Evolutionary conservation across 1,140 invertebrate species (phyloP).

Genomic region (Drosophila watanabei): DNA sequence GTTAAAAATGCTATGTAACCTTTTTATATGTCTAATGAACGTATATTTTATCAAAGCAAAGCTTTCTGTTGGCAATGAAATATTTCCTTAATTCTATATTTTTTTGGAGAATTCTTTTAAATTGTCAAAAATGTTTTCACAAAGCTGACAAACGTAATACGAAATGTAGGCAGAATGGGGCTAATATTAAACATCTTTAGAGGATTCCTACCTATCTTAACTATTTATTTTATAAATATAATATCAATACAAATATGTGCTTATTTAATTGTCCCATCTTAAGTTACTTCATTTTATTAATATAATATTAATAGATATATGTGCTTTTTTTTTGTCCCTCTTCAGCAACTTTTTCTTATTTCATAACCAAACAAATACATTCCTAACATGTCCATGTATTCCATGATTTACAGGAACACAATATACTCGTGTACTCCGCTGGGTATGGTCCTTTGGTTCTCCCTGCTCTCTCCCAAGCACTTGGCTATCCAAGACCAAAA

Average conservation of each 20-base stretch:
- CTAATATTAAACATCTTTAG: neutral
- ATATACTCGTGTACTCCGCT: neutral
- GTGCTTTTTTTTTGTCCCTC: neutral
- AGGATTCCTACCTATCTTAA: neutral
- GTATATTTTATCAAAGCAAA: neutral
- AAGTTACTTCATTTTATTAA: neutral
- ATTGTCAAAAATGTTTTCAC: neutral
- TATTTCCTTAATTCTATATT: neutral
- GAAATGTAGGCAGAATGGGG: neutral
- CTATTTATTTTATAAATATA: neutral
- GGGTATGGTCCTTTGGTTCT: neutral
- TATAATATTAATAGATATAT: neutral
- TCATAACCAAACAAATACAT: neutral
- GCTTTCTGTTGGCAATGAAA: too few relatives aligned
- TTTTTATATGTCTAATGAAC: neutral
- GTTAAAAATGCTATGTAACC: neutral
- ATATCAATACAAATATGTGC: neutral
- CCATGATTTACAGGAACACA: neutral
- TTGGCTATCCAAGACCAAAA: constrained; percentile 17
- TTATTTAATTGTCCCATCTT: neutral
- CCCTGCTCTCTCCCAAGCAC: neutral
- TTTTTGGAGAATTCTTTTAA: neutral
- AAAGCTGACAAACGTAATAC: neutral
- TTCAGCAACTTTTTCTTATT: neutral
- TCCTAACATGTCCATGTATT: neutral